A percentile compares a stretch with the other conserved stretches of the same genome.
Evolutionary conservation across 1,140 invertebrate genomes (phyloP).

Genomic region (Drosophila pruinosa): DNA sequence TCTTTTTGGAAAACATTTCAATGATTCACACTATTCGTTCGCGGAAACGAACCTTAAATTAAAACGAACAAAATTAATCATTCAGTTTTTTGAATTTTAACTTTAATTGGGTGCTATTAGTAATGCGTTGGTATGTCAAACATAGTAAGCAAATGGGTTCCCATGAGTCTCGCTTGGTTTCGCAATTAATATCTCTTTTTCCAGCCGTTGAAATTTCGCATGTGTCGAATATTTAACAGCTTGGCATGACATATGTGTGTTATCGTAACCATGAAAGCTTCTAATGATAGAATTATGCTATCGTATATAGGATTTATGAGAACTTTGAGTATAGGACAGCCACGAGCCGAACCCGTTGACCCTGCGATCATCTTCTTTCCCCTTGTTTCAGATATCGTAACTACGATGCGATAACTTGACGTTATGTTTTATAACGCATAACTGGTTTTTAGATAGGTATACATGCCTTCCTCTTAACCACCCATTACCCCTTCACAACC

Average conservation of each 20-base stretch:
- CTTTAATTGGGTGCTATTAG: not conserved
- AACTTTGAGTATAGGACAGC: not conserved
- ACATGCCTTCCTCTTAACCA: not conserved
- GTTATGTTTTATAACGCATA: conserved; percentile 40
- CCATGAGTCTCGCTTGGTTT: not conserved
- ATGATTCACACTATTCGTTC: conserved; percentile 17
- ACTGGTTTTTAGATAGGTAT: conserved; percentile 46
- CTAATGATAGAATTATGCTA: not conserved
- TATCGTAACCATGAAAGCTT: not conserved
- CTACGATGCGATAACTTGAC: conserved; percentile 25
- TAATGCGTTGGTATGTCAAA: not conserved
- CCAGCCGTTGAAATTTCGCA: not conserved
- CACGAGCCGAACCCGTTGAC: not conserved
- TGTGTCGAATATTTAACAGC: too few relatives aligned
- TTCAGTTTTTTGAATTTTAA: not conserved
- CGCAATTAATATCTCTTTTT: not conserved
- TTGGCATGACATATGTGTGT: not conserved
- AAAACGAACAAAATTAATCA: conserved; percentile 27
- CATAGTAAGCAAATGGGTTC: not conserved
- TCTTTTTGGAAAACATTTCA: not conserved
- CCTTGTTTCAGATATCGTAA: conserved; percentile 11
- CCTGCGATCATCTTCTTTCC: conserved; percentile 14
- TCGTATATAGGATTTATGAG: not conserved
- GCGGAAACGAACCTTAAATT: not conserved
- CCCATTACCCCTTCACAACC: too few relatives aligned